Conservation (phyloP, 2,797 vertebrate genomes). For the Novumbra hubbsi region DNA sequence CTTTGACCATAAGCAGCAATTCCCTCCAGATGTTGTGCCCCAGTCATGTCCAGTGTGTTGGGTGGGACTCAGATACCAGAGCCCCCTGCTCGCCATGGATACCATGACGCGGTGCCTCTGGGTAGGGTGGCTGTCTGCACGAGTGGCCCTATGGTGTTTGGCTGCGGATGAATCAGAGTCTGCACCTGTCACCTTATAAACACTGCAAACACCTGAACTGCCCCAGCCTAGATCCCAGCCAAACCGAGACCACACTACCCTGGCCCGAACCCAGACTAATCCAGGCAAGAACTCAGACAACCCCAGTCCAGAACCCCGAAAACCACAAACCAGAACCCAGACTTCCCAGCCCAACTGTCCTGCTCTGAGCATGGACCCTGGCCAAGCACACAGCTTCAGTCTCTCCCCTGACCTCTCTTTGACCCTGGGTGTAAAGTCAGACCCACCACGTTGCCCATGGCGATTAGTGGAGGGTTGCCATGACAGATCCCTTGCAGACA, state of each 20-base stretch:
- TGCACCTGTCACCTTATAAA: slow-evolving; percentile 19
- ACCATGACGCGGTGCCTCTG: neutral
- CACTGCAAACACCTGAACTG: neutral
- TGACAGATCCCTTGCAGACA: slow-evolving; percentile 50
- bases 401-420: slow-evolving; percentile 45
- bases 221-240: neutral
- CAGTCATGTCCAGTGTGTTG: slow-evolving; percentile 6
- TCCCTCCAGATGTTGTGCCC: neutral
- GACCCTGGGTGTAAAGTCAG: slow-evolving; percentile 48
- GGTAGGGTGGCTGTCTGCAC: neutral
- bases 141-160: slow-evolving; percentile 1
- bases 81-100: neutral
- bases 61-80: neutral
- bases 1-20: neutral
- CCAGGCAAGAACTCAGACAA: too few relatives aligned
- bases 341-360: neutral
- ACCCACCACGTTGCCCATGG: slow-evolving; percentile 50
- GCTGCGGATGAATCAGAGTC: neutral
- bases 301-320: neutral
- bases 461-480: slow-evolving; percentile 30
- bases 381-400: slow-evolving; percentile 31
- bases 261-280: too few relatives aligned
- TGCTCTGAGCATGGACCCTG: slow-evolving; percentile 23
- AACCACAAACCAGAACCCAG: neutral
- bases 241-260: too few relatives aligned